Conservation (phyloP, 2,797 vertebrate species). For the Brachymystax lenok region DNA sequence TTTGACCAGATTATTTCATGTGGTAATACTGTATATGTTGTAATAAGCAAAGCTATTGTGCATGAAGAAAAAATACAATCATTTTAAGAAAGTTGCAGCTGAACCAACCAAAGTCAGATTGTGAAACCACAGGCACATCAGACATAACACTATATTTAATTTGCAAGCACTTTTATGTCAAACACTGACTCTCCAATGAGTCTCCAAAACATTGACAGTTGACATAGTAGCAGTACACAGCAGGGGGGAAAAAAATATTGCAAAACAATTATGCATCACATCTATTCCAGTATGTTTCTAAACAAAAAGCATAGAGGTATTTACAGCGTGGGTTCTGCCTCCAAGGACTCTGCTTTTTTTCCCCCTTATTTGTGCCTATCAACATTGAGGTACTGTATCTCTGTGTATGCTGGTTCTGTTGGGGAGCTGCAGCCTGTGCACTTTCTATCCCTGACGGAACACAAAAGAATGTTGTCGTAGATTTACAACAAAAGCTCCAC, state of each 20-base stretch:
- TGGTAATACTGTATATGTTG: too few relatives aligned
- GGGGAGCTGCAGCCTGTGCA: neutral
- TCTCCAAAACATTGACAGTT: conserved; percentile 31
- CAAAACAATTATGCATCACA: conserved; percentile 21
- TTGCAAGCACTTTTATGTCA: conserved; percentile 17
- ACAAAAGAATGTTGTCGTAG: neutral
- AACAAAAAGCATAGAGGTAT: conserved; percentile 12
- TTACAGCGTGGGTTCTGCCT: conserved; percentile 11
- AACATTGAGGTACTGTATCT: conserved; percentile 1
- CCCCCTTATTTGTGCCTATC: conserved; percentile 2
- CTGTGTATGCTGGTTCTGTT: conserved; percentile 2
- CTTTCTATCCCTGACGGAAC: neutral
- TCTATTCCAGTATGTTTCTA: conserved; percentile 10
- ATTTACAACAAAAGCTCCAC: neutral
- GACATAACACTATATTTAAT: conserved; percentile 44
- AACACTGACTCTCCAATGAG: conserved; percentile 17
- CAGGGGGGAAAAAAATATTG: conserved; percentile 2
- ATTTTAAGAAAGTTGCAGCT: neutral
- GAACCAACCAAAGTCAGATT: neutral
- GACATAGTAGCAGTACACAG: conserved; percentile 10
- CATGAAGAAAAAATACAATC: neutral
- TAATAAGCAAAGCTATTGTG: neutral
- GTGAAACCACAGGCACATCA: neutral
- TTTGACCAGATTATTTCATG: neutral
- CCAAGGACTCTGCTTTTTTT: neutral